Base-by-base conservation (phyloP, 2,113 vertebrate species). In the Pleuronectes platessa region DNA sequence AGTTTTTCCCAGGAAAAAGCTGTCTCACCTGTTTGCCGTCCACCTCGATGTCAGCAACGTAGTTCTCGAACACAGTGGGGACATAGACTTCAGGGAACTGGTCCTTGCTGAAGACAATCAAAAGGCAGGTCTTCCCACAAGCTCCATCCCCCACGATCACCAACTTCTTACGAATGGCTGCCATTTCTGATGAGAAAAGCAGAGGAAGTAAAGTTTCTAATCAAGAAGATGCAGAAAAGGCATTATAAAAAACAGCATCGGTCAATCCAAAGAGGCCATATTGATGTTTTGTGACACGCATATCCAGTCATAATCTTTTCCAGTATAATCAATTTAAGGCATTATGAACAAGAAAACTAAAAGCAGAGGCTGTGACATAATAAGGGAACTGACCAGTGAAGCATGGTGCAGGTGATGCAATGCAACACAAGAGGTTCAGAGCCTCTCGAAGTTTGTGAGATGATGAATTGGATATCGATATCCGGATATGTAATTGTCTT, bases 91-190 rank as follows among this genome's bases (percentile, higher is more conserved):
- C 98, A 17, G 98, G 98, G 87, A 99, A 99, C 93, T 99, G 98
- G 92, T 99, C 98, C 94, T 99, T 99, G 94, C 98, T 99, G 93
- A 99, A 99, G 80, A 99, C 97, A 21, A 99, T 99, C 80, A 99
- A 95, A 88, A 99, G 96, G 90, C 98, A 99, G 65, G 98, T 99
- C 94, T 99, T 99, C 23, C 98, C 98, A 90, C 98, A 99, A 26
- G 98, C 98, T 91, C 98, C 98, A 93, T 99, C 98, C 55, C 98
- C 98, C 49, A 99, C 98, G 79, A 99, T 99, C 86, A 99, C 98
- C 93, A 99, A 93, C 92, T 99, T 99, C 96, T 99, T 99, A 90
- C 98, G 95, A 93, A 99, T 99, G 88, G 98, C 98, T 91, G 98
- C 98, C 98, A 99, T 99, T 65, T 83, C 97, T 98, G 92, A 5